Percentiles rank a stretch among this genome's conserved stretches.
Conservation (phyloP, 2,888 invertebrate species). For the Zootermopsis nevadensis region DNA sequence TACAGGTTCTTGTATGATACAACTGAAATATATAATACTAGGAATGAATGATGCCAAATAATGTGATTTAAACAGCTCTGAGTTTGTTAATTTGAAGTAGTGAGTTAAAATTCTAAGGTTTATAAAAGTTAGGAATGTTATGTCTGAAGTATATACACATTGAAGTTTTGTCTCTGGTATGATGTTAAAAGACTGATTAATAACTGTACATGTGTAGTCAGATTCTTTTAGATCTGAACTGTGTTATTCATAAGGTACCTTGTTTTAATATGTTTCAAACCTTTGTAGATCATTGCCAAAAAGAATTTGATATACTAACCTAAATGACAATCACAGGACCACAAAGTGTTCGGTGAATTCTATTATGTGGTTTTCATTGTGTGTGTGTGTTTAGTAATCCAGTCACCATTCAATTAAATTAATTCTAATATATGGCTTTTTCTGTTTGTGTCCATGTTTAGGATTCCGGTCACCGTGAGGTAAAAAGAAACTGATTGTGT, state of each 20-base stretch:
- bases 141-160: too few relatives aligned
- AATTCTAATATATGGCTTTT: constrained; percentile 52
- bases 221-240: too few relatives aligned
- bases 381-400: constrained; percentile 61
- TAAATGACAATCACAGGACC: neutral
- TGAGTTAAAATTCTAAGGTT: too few relatives aligned
- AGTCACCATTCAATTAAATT: constrained; percentile 62
- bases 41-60: neutral
- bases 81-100: too few relatives aligned
- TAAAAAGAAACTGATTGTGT: constrained; percentile 60
- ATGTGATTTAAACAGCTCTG: too few relatives aligned
- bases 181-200: too few relatives aligned
- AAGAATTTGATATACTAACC: too few relatives aligned
- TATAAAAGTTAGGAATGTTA: too few relatives aligned
- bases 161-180: too few relatives aligned
- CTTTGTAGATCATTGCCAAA: neutral
- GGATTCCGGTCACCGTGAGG: constrained; percentile 68
- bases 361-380: constrained; percentile 52
- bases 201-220: too few relatives aligned
- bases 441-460: constrained; percentile 54
- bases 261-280: neutral
- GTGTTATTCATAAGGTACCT: too few relatives aligned
- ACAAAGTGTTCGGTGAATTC: constrained; percentile 36
- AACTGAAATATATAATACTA: neutral
- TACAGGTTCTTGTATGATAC: neutral